Percentiles rank a stretch among this genome's conserved stretches.
phyloP scores from a whole-genome alignment of 92 coral and sea anemone species.

The Siderastrea siderea region DNA sequence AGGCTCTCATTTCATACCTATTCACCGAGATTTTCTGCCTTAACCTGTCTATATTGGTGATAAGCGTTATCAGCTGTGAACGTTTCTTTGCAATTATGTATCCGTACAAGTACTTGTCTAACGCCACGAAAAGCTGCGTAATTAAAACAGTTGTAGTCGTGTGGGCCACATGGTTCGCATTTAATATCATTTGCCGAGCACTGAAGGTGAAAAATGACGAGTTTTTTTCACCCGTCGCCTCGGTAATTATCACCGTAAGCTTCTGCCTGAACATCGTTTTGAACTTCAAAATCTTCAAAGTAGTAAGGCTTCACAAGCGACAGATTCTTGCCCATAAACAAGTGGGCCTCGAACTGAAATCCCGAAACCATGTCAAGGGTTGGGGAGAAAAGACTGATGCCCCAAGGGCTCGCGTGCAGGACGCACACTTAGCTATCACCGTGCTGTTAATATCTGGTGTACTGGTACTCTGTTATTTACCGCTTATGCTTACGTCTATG shows the following conservation, averaged over 20 bases:
- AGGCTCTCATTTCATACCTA: constrained; percentile 42
- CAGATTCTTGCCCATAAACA: constrained; percentile 14
- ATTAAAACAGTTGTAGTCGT: background rate
- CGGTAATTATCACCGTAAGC: constrained; percentile 16
- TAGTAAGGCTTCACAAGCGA: constrained; percentile 38
- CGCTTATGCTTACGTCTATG: constrained; percentile 36
- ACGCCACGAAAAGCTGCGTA: constrained; percentile 17
- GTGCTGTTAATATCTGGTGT: constrained; percentile 41
- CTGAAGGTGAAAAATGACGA: constrained; percentile 56
- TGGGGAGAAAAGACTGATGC: background rate
- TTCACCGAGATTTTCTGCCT: constrained; percentile 51
- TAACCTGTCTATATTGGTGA: constrained; percentile 40
- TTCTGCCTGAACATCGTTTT: constrained; percentile 41
- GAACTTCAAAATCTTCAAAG: constrained; percentile 34
- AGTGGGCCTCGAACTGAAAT: background rate
- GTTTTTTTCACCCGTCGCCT: constrained; percentile 46
- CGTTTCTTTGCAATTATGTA: constrained; percentile 46
- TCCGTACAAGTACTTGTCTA: constrained; percentile 35
- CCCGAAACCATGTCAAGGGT: background rate
- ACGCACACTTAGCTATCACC: constrained; percentile 12
- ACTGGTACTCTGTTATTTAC: constrained; percentile 38
- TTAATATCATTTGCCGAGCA: constrained; percentile 48
- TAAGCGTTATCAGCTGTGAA: constrained; percentile 34
- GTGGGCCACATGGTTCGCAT: constrained; percentile 37
- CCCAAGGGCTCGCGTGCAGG: constrained; percentile 11